Evolutionary conservation across 1,140 invertebrate species (phyloP).

Genomic region (Drosophila bocki): DNA sequence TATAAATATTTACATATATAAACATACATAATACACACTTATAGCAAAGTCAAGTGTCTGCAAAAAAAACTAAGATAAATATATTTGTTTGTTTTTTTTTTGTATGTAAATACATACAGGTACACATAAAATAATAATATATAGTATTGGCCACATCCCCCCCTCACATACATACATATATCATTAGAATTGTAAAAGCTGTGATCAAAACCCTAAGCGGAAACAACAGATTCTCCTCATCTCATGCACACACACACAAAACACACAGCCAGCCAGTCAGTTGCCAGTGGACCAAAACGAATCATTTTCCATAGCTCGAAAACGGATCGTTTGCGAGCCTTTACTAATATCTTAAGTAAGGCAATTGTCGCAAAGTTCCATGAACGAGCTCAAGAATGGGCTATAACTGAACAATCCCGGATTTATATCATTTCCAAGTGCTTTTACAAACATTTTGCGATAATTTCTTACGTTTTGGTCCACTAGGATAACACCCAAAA

Average conservation of each 20-base stretch:
- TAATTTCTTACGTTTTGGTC: neutral
- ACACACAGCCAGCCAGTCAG: conserved; percentile 17
- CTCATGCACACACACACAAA: conserved; percentile 16
- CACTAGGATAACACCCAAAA: neutral
- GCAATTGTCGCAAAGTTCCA: neutral
- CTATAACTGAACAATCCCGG: neutral
- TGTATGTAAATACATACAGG: conserved; percentile 20
- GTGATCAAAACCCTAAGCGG: conserved; percentile 59
- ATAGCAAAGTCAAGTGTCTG: conserved; percentile 27
- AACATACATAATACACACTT: neutral
- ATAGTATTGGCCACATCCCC: conserved; percentile 50
- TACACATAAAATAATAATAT: conserved; percentile 7
- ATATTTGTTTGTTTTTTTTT: conserved; percentile 18
- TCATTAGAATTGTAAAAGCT: conserved; percentile 83
- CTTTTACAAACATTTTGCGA: neutral
- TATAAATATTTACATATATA: conserved; percentile 57
- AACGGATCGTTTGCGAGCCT: neutral
- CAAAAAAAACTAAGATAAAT: conserved; percentile 6
- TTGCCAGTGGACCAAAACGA: neutral
- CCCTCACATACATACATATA: conserved; percentile 50
- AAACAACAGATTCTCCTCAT: conserved; percentile 36
- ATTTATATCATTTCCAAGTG: neutral
- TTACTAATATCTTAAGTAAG: no score
- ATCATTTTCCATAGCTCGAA: neutral
- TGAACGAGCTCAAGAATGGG: neutral